Conservation (phyloP, 2,113 vertebrate genomes). For the Chaetorhynchus papuensis region DNA sequence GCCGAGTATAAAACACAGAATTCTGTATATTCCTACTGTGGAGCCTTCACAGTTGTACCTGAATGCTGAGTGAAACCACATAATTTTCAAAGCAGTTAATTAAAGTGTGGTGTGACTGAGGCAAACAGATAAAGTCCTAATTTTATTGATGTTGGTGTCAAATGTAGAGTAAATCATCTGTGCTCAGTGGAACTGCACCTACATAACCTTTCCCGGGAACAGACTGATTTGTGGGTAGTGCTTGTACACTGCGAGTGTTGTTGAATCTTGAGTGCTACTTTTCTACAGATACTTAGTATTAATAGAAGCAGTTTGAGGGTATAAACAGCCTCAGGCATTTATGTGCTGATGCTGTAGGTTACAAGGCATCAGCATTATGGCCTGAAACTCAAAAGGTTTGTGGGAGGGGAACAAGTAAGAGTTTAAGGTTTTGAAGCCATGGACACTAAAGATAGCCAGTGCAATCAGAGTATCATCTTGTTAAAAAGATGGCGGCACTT, state of each 20-base stretch:
- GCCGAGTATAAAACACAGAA: neutral
- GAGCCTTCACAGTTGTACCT: neutral
- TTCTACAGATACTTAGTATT: neutral
- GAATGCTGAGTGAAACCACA: neutral
- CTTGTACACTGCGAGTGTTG: neutral
- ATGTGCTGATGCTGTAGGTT: neutral
- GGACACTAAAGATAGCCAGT: neutral
- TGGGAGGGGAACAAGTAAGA: neutral
- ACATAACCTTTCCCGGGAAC: neutral
- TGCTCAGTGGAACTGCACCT: neutral
- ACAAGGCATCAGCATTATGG: neutral
- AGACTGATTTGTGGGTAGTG: neutral
- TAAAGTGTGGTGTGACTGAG: neutral
- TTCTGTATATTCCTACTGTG: neutral
- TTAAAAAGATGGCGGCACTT: rapidly evolving
- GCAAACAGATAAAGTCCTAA: neutral
- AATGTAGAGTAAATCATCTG: neutral
- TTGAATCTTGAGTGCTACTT: neutral
- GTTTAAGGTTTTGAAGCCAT: neutral
- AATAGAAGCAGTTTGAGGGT: neutral
- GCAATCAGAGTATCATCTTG: neutral
- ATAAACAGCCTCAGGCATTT: neutral
- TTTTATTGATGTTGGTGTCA: neutral
- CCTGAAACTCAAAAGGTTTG: neutral
- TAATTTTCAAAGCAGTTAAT: neutral